phyloP scores from a whole-genome alignment of 2,888 invertebrate genomes.

The Pheosia tremula region DNA sequence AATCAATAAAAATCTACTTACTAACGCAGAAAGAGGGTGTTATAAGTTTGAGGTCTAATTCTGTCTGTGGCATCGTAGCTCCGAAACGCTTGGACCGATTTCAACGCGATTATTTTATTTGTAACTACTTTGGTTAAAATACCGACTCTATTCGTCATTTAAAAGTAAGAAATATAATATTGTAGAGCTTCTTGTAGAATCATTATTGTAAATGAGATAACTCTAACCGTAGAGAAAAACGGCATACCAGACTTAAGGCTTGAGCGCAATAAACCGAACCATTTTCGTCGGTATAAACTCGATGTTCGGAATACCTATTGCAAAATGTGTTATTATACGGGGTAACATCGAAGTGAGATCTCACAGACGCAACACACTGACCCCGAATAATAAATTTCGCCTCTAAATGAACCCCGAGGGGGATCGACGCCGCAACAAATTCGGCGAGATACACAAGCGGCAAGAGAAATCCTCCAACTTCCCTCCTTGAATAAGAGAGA shows the following conservation, averaged over 20 bases:
- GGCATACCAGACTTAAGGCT: neutral
- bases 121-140: too few species aligned
- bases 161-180: neutral
- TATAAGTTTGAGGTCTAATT: too few species aligned
- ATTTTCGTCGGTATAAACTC: neutral
- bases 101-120: too few species aligned
- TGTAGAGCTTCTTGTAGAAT: neutral
- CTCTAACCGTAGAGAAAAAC: neutral
- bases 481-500: slow-evolving; percentile 9
- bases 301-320: neutral
- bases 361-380: slow-evolving; percentile 42
- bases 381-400: slow-evolving; percentile 45
- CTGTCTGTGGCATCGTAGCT: too few species aligned
- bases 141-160: too few species aligned
- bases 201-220: neutral
- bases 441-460: slow-evolving; percentile 34
- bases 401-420: slow-evolving; percentile 38
- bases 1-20: neutral
- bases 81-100: too few species aligned
- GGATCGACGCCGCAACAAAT: slow-evolving; percentile 28
- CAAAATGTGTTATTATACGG: slow-evolving; percentile 31
- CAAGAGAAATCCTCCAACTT: slow-evolving; percentile 22
- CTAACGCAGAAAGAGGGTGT: too few species aligned
- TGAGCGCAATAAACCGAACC: neutral
- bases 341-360: slow-evolving; percentile 37